A percentile compares a stretch with the other conserved stretches of the same genome.
These are phyloP conservation scores for Morpho achilles DNA, from an alignment of 2,888 invertebrate species.

Conservation along the genomic window DNA sequence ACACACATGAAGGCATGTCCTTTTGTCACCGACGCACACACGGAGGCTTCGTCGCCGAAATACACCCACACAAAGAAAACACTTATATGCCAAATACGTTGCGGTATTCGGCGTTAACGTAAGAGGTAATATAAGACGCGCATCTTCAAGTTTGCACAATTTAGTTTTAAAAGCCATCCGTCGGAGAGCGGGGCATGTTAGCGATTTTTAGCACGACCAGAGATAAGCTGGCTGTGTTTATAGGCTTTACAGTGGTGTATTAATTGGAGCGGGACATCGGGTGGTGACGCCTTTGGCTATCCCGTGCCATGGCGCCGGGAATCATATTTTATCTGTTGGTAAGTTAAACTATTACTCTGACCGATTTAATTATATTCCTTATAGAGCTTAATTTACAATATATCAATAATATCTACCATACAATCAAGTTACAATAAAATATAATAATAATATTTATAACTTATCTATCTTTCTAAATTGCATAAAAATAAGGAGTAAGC, in stretches of 20 bases:
- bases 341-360: constrained; percentile 35
- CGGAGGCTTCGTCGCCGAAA: constrained; percentile 56
- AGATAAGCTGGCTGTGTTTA: constrained; percentile 46
- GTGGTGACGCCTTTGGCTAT: constrained; percentile 51
- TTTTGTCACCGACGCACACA: constrained; percentile 40
- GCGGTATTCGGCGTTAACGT: constrained; percentile 73
- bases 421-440: no score
- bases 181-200: constrained; percentile 67
- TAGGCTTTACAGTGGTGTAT: constrained; percentile 48
- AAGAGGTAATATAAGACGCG: constrained; percentile 78
- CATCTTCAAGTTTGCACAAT: constrained; percentile 77
- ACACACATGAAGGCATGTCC: constrained; percentile 28
- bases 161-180: constrained; percentile 73
- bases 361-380: background rate
- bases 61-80: constrained; percentile 54
- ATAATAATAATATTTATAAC: no score
- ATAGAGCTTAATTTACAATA: no score
- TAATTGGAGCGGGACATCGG: constrained; percentile 37
- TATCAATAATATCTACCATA: no score
- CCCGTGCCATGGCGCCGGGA: constrained; percentile 74
- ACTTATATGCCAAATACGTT: constrained; percentile 72
- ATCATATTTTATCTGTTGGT: constrained; percentile 61
- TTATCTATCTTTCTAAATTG: no score
- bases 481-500: background rate
- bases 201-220: constrained; percentile 54